Conservation (phyloP, 1,140 invertebrate genomes). For the Rhopalosiphum padi region DNA sequence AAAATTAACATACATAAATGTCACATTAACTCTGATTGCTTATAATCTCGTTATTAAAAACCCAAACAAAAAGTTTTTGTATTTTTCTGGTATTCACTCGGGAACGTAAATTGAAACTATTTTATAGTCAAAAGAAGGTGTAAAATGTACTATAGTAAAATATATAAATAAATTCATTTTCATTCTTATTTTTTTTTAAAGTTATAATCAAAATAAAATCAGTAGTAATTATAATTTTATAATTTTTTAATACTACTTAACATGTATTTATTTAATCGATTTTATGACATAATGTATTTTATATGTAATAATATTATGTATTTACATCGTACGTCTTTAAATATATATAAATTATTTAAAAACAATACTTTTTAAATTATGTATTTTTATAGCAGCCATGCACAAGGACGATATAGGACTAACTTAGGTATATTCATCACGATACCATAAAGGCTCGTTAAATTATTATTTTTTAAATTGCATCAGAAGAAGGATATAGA, state of each 20-base stretch:
- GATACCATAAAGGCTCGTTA: background rate
- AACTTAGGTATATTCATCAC: background rate
- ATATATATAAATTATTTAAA: background rate
- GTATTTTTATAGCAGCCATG: background rate
- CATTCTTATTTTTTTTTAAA: background rate
- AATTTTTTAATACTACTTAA: background rate
- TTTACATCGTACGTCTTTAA: no score
- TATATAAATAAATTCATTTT: background rate
- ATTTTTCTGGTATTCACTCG: background rate
- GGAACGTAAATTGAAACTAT: constrained; percentile 11
- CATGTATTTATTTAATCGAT: background rate
- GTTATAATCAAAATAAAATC: background rate
- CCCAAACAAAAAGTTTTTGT: background rate
- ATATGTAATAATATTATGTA: background rate
- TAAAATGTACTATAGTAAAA: background rate
- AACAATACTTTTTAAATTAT: background rate
- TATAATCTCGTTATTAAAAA: background rate
- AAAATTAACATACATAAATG: constrained; percentile 29
- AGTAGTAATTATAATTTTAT: background rate
- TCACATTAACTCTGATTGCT: constrained; percentile 6
- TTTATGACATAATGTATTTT: background rate
- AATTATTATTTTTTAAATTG: background rate
- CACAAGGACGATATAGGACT: rapidly evolving
- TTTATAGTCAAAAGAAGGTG: background rate
- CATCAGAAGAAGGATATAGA: background rate